Evolutionary conservation across 1,140 invertebrate genomes (phyloP).

Genomic region (Atopsyche davidsoni): DNA sequence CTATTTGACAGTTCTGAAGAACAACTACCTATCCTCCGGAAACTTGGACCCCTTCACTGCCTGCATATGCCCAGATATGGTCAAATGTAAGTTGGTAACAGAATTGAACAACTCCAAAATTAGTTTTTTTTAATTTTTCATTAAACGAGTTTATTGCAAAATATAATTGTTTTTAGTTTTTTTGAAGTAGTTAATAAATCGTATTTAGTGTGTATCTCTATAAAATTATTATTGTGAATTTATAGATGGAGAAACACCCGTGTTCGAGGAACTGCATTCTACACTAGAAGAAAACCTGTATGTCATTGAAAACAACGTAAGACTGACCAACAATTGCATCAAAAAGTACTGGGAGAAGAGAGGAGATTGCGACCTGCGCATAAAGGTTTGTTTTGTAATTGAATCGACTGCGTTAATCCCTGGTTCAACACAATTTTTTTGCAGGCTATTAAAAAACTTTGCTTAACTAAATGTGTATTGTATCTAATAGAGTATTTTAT

Average conservation of each 20-base stretch:
- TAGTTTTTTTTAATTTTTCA: background rate
- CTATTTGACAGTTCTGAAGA: slow-evolving; percentile 49
- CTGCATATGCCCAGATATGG: slow-evolving; percentile 43
- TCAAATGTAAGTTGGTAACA: slow-evolving; percentile 37
- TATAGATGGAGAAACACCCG: slow-evolving; percentile 41
- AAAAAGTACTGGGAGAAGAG: slow-evolving; percentile 52
- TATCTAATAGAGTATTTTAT: too few species aligned
- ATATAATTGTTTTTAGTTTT: too few species aligned
- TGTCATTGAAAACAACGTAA: slow-evolving; percentile 41
- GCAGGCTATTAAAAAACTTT: too few species aligned
- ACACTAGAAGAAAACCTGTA: slow-evolving; percentile 42
- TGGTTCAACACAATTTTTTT: too few species aligned
- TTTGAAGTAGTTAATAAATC: too few species aligned
- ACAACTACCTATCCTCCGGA: slow-evolving; percentile 39
- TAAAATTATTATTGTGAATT: slow-evolving; percentile 19
- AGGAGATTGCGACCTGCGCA: slow-evolving; percentile 48
- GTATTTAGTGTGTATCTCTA: slow-evolving; percentile 6
- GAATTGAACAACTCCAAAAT: background rate
- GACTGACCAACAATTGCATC: slow-evolving; percentile 41
- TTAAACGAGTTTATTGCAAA: too few species aligned
- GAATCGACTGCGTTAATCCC: too few species aligned
- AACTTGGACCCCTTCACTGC: slow-evolving; percentile 37
- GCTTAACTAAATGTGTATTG: too few species aligned
- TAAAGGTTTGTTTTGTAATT: slow-evolving; percentile 48
- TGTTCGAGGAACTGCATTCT: slow-evolving; percentile 43